Conservation (phyloP, 1,140 invertebrate genomes). For the Papilio helenus region DNA sequence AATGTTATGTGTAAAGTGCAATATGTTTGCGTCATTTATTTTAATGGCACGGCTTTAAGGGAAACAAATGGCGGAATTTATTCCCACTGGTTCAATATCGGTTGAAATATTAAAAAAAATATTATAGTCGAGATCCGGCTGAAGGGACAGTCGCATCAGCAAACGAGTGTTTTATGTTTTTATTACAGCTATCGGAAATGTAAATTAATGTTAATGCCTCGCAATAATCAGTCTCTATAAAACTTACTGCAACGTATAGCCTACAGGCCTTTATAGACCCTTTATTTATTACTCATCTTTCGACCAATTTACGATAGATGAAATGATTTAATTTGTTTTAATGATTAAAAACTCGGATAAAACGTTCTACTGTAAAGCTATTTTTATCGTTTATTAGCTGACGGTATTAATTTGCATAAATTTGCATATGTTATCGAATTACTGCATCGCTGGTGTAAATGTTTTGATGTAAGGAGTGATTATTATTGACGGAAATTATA, state of each 20-base stretch:
- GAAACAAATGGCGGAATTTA: slow-evolving; percentile 23
- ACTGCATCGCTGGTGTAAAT: not conserved
- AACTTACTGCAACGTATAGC: slow-evolving; percentile 40
- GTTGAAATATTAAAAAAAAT: slow-evolving; percentile 5
- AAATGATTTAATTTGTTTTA: slow-evolving; percentile 16
- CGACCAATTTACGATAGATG: not conserved
- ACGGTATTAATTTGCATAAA: slow-evolving; percentile 2
- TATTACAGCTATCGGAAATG: slow-evolving; percentile 55
- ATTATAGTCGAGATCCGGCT: not conserved
- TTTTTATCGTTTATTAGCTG: slow-evolving; percentile 23
- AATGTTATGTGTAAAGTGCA: not conserved
- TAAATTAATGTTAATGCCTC: slow-evolving; percentile 60
- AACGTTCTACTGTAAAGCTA: not conserved
- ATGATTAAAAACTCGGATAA: slow-evolving; percentile 1
- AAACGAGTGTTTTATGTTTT: slow-evolving; percentile 50
- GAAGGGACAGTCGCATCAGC: slow-evolving; percentile 32
- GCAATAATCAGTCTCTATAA: slow-evolving; percentile 52
- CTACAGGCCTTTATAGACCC: slow-evolving; percentile 20
- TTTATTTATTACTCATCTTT: slow-evolving; percentile 1
- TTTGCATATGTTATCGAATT: not conserved
- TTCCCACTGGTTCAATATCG: slow-evolving; percentile 9
- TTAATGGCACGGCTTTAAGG: slow-evolving; percentile 36
- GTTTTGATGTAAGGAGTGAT: not conserved
- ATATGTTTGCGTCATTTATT: not conserved
- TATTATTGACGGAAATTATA: not conserved